phyloP scores from a whole-genome alignment of 2,113 vertebrate species.

The Myodes glareolus region DNA sequence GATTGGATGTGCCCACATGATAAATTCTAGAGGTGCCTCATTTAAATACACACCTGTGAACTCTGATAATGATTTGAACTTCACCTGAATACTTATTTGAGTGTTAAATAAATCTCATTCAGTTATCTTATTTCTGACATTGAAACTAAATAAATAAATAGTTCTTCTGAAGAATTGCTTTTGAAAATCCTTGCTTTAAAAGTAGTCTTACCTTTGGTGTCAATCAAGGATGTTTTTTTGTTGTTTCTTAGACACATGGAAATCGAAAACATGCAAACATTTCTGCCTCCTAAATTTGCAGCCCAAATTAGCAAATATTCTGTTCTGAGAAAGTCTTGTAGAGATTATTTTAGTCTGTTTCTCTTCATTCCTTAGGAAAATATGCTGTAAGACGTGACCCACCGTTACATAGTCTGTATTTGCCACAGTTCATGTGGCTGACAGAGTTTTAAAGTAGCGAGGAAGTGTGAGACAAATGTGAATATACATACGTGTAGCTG shows the following conservation, averaged over 20 bases:
- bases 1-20: not conserved
- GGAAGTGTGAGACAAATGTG: conserved; percentile 36
- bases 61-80: conserved; percentile 2
- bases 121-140: not conserved
- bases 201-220: conserved; percentile 14
- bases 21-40: not conserved
- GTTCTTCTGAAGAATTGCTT: not conserved
- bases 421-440: conserved; percentile 51
- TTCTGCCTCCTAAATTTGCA: not conserved
- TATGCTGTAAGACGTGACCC: too few species aligned
- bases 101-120: not conserved
- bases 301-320: conserved; percentile 26
- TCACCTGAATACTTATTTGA: not conserved
- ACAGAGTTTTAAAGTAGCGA: conserved; percentile 70
- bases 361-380: not conserved
- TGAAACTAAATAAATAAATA: conserved; percentile 26
- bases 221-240: not conserved
- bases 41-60: not conserved
- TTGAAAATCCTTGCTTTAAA: conserved; percentile 54
- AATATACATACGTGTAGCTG: conserved; percentile 11
- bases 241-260: not conserved
- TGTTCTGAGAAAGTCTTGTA: conserved; percentile 24
- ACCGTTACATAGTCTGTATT: not conserved
- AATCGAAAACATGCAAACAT: conserved; percentile 30
- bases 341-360: conserved; percentile 57